These are phyloP conservation scores for Vipera latastei DNA, from an alignment of 2,797 vertebrate genomes.

Conservation along the genomic window DNA sequence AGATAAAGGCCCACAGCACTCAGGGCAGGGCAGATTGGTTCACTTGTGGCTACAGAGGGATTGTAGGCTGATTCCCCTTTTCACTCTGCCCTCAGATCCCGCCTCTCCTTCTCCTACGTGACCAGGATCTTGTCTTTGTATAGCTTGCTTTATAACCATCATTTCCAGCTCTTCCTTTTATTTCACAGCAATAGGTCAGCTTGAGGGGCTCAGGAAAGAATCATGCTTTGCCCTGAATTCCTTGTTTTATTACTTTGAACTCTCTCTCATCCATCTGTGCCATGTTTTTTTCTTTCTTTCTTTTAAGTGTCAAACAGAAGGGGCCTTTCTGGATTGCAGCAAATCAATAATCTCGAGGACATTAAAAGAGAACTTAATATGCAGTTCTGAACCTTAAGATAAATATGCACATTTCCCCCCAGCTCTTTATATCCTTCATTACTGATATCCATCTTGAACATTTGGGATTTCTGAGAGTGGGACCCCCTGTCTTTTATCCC, in stretches of 20 bases:
- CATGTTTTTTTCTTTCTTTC: not conserved
- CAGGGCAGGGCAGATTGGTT: not conserved
- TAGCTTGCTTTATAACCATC: not conserved
- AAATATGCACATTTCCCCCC: slow-evolving; percentile 28
- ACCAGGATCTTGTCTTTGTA: not conserved
- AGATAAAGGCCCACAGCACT: not conserved
- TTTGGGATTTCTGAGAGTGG: slow-evolving; percentile 18
- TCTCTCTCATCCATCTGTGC: slow-evolving; percentile 3
- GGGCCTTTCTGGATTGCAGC: not conserved
- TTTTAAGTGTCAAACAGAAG: slow-evolving; percentile 2
- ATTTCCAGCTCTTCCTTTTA: not conserved
- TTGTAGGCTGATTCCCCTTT: not conserved
- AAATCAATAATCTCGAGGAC: not conserved
- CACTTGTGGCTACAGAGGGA: not conserved
- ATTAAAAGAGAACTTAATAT: slow-evolving; percentile 30
- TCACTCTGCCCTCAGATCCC: not conserved
- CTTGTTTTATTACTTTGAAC: slow-evolving; percentile 18
- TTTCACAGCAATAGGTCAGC: not conserved
- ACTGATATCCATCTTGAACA: slow-evolving; percentile 17
- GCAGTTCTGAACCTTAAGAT: slow-evolving; percentile 14
- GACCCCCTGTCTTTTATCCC: slow-evolving; percentile 22
- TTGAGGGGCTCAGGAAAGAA: not conserved
- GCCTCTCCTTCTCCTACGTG: not conserved
- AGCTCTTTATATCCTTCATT: slow-evolving; percentile 25
- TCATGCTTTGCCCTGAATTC: not conserved